These are phyloP conservation scores for Phalacrocorax brasilianus DNA, from an alignment of 2,113 vertebrate species.

Conservation along the genomic window DNA sequence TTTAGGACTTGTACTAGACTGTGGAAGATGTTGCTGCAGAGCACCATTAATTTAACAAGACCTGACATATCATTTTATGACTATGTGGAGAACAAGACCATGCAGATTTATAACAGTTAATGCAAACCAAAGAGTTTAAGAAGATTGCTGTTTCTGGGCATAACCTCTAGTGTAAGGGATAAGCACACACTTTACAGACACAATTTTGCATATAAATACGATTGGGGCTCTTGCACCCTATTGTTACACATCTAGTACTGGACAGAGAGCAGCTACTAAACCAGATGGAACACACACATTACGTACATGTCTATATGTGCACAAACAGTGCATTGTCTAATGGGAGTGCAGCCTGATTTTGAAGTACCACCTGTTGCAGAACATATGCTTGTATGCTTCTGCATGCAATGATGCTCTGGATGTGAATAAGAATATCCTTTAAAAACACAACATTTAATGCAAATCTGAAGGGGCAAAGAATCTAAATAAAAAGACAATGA, in stretches of 20 bases:
- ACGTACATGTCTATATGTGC: not conserved
- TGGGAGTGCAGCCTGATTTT: not conserved
- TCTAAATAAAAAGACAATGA: not conserved
- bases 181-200: not conserved
- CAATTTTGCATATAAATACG: not conserved
- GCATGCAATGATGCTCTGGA: not conserved
- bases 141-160: not conserved
- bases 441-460: not conserved
- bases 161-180: not conserved
- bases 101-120: not conserved
- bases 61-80: not conserved
- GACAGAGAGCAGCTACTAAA: not conserved
- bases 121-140: not conserved
- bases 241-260: not conserved
- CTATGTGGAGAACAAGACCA: not conserved
- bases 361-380: not conserved
- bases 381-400: not conserved
- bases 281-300: not conserved
- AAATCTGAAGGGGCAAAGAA: not conserved
- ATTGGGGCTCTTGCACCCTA: not conserved
- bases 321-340: not conserved
- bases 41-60: not conserved
- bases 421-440: not conserved
- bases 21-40: not conserved
- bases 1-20: not conserved